Base-by-base conservation (phyloP, 2,113 vertebrate genomes). In the Nycticryphes semicollaris region DNA sequence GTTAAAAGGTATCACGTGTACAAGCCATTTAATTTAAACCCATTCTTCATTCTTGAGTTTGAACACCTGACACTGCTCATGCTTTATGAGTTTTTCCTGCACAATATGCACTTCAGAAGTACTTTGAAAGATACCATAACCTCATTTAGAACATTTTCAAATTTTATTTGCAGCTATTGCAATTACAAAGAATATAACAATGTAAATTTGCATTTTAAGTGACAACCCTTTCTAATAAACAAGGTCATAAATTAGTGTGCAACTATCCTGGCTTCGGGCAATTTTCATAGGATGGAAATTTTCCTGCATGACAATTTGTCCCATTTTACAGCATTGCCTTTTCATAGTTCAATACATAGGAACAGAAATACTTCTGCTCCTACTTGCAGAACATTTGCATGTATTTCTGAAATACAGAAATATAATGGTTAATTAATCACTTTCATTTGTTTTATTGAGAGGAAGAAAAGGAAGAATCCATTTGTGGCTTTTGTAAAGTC, bases 91-190 rank as follows among this genome's bases (percentile, higher is more conserved):
- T 2, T 56, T 60, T 47, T 87, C 80, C 95, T 69, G 56, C 25
- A 75, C 39, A 6, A 83, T 75, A 51, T 23, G 53, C 48, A 87
- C 23, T 87, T 85, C 23, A 92, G 74, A 89, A 94, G 76, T 86
- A 93, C 95, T 95, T 85, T 78, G 91, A 96, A 96, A 96, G 91
- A 97, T 93, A 87, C 39, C 87, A 95, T 95, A 56, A 95, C 87
- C 70, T 59, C 89, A 76, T 93, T 97, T 88, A 92, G 62, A 87
- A 95, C 88, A 89, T 56, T 94, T 96, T 81, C 85, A 97, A 77
- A 64, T 97, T 98, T 99, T 99, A 99, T 99, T 99, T 99, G 98
- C 98, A 99, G 98, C 98, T 98, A 98, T 94, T 97, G 96, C 91
- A 98, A 98, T 98, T 99, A 99, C 98, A 99, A 99, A 99, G 98